Percentiles rank a stretch among this genome's conserved stretches.
Evolutionary conservation across 2,113 vertebrate species (phyloP).

Genomic region (Myanophis thanlyinensis): DNA sequence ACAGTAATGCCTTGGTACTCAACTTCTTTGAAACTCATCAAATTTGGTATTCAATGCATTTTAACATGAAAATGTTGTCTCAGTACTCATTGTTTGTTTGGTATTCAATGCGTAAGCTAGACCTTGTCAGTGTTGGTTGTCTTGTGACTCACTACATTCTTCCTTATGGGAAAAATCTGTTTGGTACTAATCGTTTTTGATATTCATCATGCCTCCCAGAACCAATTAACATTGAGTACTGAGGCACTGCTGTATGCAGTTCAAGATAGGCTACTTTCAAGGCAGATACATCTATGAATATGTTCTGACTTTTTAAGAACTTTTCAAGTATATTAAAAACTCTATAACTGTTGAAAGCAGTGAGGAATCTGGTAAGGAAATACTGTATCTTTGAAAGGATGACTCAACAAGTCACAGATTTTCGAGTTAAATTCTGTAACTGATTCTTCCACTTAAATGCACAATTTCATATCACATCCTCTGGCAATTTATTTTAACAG

Average conservation of each 20-base stretch:
- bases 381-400: neutral
- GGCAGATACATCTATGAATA: neutral
- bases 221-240: neutral
- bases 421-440: neutral
- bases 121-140: neutral
- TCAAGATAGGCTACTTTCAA: neutral
- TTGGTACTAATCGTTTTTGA: neutral
- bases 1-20: neutral
- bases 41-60: neutral
- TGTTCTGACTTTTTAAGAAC: neutral
- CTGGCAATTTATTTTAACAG: neutral
- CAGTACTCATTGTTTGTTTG: neutral
- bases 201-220: neutral
- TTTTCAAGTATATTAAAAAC: neutral
- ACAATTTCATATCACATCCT: neutral
- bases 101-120: neutral
- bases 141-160: neutral
- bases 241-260: neutral
- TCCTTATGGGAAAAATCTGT: neutral
- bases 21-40: neutral
- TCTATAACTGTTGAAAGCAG: neutral
- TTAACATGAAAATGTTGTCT: neutral
- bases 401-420: neutral
- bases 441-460: neutral
- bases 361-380: neutral